phyloP scores from a whole-genome alignment of 2,113 vertebrate genomes.

The Pipa parva region DNA sequence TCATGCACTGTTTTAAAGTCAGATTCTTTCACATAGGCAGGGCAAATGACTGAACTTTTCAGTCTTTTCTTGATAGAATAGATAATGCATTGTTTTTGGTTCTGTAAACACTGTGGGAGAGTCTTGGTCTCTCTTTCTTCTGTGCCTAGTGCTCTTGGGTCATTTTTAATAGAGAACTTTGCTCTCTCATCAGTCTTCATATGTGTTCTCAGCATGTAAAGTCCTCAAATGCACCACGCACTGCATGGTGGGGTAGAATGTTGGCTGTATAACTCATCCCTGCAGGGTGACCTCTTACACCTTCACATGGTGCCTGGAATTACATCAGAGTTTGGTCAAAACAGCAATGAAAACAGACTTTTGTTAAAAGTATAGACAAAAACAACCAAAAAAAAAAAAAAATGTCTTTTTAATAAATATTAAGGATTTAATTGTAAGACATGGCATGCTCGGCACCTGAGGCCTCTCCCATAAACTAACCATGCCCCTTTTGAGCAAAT shows the following conservation, averaged over 20 bases:
- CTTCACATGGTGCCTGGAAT: conserved; percentile 86
- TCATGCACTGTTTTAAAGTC: neutral
- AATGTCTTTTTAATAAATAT: no score
- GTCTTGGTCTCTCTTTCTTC: conserved; percentile 28
- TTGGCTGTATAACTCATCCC: conserved; percentile 92
- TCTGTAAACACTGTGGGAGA: conserved; percentile 6
- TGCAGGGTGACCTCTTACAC: conserved; percentile 79
- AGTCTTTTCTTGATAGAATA: conserved; percentile 7
- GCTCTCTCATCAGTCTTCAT: conserved; percentile 17
- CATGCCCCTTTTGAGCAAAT: no score
- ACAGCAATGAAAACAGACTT: no score
- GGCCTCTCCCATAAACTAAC: no score
- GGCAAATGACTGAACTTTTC: conserved; percentile 5
- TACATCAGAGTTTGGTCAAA: neutral
- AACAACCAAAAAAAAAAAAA: no score
- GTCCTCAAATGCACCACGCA: conserved; percentile 94
- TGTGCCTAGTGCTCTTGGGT: conserved; percentile 4
- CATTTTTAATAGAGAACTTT: conserved; percentile 21
- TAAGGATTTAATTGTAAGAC: no score
- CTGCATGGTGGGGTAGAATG: conserved; percentile 98
- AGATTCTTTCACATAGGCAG: neutral
- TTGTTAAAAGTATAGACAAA: no score
- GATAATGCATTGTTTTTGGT: conserved; percentile 11
- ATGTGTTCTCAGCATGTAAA: conserved; percentile 85
- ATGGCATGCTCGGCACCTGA: no score